Conservation (phyloP, 2,797 vertebrate genomes). For the Acipenser ruthenus region DNA sequence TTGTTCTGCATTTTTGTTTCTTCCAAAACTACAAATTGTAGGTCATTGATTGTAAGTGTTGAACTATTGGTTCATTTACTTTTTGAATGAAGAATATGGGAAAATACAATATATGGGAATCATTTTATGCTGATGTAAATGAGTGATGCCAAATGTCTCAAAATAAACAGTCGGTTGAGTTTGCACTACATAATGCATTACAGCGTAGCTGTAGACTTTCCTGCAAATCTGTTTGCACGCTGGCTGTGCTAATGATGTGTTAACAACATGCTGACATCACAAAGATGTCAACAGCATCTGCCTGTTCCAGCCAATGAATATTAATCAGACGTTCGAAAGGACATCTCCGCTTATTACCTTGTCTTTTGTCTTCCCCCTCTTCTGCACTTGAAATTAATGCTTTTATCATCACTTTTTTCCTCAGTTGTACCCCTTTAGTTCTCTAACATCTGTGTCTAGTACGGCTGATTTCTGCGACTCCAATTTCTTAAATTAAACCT, state of each 20-base stretch:
- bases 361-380: conserved; percentile 6
- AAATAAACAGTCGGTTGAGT: conserved; percentile 34
- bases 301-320: conserved; percentile 46
- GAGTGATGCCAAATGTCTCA: conserved; percentile 17
- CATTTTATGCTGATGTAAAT: too few relatives aligned
- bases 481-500: too few relatives aligned
- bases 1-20: too few relatives aligned
- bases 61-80: too few relatives aligned
- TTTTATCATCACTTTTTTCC: neutral
- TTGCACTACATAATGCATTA: conserved; percentile 41
- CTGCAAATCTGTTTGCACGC: conserved; percentile 56
- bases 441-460: neutral
- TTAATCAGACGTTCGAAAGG: conserved; percentile 32
- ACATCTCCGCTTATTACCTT: conserved; percentile 22
- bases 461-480: too few relatives aligned
- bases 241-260: conserved; percentile 62
- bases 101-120: too few relatives aligned
- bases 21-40: too few relatives aligned
- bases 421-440: neutral
- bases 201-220: conserved; percentile 26
- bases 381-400: neutral
- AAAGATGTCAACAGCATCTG: conserved; percentile 70
- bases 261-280: conserved; percentile 67
- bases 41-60: too few relatives aligned
- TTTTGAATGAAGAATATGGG: too few relatives aligned